These are phyloP conservation scores for Numida meleagris DNA, from an alignment of 2,113 vertebrate species.

Conservation along the genomic window DNA sequence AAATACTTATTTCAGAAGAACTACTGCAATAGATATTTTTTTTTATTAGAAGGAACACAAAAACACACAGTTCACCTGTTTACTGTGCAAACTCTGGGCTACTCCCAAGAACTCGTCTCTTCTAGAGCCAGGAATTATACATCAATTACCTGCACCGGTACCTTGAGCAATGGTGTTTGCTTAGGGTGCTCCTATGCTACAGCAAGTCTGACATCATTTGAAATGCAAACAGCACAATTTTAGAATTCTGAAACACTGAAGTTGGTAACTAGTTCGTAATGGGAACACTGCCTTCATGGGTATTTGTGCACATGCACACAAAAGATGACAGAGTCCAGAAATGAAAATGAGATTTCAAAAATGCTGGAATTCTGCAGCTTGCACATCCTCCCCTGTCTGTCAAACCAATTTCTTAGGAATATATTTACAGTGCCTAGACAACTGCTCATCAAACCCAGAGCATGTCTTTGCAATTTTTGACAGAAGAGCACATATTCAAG, in stretches of 20 bases:
- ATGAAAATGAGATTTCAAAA: conserved; percentile 64
- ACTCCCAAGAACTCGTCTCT: not conserved
- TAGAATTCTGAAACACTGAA: not conserved
- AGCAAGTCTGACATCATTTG: not conserved
- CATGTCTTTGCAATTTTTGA: conserved; percentile 59
- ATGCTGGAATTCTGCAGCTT: conserved; percentile 55
- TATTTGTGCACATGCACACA: conserved; percentile 25
- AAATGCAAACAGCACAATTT: not conserved
- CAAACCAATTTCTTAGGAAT: conserved; percentile 43
- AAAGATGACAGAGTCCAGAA: conserved; percentile 48
- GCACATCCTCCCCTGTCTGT: conserved; percentile 55
- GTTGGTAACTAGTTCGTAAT: not conserved
- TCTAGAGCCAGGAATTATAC: not conserved
- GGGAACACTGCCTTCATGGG: not conserved
- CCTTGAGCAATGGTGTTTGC: not conserved
- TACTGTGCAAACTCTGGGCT: not conserved
- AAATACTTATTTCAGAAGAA: not conserved
- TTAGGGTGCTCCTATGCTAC: not conserved
- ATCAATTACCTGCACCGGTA: not conserved
- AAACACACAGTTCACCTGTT: not conserved
- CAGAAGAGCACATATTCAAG: conserved; percentile 61
- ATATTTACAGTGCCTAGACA: conserved; percentile 68
- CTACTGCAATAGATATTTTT: not conserved
- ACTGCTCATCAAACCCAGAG: conserved; percentile 30
- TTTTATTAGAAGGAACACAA: not conserved